Evolutionary conservation across 2,888 invertebrate genomes (phyloP).

Genomic region (Argynnis bischoffii): DNA sequence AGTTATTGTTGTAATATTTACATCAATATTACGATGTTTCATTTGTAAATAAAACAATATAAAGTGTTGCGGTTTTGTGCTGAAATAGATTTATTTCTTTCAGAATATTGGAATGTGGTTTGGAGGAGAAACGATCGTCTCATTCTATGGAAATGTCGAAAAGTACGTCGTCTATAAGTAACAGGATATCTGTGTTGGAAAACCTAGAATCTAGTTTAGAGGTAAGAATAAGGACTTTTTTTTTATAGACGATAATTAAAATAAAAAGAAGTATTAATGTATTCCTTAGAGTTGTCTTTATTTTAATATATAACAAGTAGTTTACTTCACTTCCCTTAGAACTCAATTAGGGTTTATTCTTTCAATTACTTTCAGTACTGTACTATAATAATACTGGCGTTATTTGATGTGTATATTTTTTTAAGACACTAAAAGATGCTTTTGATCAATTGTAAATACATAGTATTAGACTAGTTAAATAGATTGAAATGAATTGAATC

Average conservation of each 20-base stretch:
- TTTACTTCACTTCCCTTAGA: no score
- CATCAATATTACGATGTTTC: background rate
- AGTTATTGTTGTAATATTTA: constrained; percentile 12
- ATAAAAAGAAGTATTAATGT: background rate
- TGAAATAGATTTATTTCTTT: background rate
- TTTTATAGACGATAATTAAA: background rate
- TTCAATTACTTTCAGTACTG: no score
- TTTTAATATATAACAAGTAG: no score
- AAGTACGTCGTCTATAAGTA: constrained; percentile 77
- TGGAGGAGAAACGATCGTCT: constrained; percentile 69
- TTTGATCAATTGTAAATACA: no score
- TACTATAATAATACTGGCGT: no score
- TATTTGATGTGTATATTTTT: no score
- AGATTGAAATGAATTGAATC: no score
- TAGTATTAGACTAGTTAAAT: no score
- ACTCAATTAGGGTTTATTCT: no score
- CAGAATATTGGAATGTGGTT: constrained; percentile 71
- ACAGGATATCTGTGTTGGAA: constrained; percentile 70
- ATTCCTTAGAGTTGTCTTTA: background rate
- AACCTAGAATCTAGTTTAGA: constrained; percentile 57
- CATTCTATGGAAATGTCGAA: constrained; percentile 80
- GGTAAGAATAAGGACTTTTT: constrained; percentile 31
- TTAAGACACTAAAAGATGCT: no score
- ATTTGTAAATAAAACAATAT: constrained; percentile 4
- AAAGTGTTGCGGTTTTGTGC: background rate